Conservation (phyloP, 2,888 invertebrate species). For the Alentia gelatinosa region DNA sequence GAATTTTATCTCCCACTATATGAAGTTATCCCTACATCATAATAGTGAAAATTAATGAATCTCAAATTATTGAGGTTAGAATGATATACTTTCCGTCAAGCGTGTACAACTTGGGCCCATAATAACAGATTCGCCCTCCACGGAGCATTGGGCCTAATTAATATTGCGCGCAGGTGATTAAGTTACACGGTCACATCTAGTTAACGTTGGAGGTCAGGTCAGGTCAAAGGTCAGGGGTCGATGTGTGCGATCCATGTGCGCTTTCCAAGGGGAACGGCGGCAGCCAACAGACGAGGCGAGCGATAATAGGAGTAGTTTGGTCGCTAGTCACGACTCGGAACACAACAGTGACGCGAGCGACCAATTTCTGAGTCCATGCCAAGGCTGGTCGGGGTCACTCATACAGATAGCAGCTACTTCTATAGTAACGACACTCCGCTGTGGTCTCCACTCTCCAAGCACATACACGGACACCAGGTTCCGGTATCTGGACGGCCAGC, state of each 20-base stretch:
- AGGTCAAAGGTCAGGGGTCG: not conserved
- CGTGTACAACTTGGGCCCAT: no score
- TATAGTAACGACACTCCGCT: not conserved
- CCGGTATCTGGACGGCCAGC: not conserved
- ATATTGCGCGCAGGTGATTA: not conserved
- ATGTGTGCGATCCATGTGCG: not conserved
- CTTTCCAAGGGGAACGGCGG: not conserved
- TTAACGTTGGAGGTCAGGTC: not conserved
- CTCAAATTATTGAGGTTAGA: no score
- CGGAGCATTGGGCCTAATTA: no score
- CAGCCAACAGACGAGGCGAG: not conserved
- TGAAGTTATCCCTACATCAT: no score
- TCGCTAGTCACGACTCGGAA: not conserved
- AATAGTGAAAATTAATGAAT: no score
- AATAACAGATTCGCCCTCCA: no score
- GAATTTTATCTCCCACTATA: no score
- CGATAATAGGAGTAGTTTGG: slow-evolving; percentile 15
- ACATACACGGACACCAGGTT: not conserved
- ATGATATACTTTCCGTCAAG: no score
- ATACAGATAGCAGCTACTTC: slow-evolving; percentile 20
- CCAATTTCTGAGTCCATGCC: not conserved
- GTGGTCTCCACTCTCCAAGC: not conserved
- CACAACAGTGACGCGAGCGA: not conserved
- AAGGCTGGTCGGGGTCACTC: not conserved
- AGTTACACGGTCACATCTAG: not conserved